Evolutionary conservation across 2,797 vertebrate species (phyloP).

Genomic region (Rhinichthys osculus): DNA sequence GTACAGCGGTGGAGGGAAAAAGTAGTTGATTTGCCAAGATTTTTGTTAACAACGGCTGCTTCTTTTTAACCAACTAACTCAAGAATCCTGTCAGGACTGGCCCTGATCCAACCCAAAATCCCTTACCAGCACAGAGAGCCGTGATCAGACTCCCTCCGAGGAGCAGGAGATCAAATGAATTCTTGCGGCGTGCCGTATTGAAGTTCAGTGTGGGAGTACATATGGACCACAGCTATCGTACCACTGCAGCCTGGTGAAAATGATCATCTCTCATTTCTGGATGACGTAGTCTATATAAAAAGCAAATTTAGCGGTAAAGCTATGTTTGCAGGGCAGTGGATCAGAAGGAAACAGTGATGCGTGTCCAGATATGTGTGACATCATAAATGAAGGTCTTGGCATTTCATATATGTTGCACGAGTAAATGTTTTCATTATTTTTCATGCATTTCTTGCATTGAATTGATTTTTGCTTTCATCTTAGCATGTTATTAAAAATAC

Average conservation of each 20-base stretch:
- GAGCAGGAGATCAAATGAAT: conserved; percentile 38
- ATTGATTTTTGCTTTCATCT: conserved; percentile 16
- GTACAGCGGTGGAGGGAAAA: neutral
- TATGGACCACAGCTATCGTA: conserved; percentile 40
- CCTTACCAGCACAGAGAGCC: neutral
- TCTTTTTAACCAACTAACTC: conserved; percentile 1
- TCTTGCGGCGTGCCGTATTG: conserved; percentile 36
- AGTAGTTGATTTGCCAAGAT: neutral
- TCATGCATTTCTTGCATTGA: conserved; percentile 4
- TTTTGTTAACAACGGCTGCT: neutral
- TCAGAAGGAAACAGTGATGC: conserved; percentile 12
- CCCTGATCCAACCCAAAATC: conserved; percentile 18
- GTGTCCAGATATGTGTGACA: neutral
- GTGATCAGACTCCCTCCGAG: conserved; percentile 9
- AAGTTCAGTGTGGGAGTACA: conserved; percentile 32
- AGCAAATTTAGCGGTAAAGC: neutral
- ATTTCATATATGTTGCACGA: neutral
- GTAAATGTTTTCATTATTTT: conserved; percentile 8
- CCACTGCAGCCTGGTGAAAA: conserved; percentile 34
- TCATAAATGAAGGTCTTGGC: conserved; percentile 2
- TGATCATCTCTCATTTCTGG: conserved; percentile 13
- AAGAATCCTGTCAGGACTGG: conserved; percentile 13
- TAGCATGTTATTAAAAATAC: conserved; percentile 14
- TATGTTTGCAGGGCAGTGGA: conserved; percentile 5
- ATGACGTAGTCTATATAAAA: conserved; percentile 19